Percentiles rank a stretch among this genome's conserved stretches.
Evolutionary conservation across 2,888 invertebrate species (phyloP).

Genomic region (Dasysyrphus albostriatus): DNA sequence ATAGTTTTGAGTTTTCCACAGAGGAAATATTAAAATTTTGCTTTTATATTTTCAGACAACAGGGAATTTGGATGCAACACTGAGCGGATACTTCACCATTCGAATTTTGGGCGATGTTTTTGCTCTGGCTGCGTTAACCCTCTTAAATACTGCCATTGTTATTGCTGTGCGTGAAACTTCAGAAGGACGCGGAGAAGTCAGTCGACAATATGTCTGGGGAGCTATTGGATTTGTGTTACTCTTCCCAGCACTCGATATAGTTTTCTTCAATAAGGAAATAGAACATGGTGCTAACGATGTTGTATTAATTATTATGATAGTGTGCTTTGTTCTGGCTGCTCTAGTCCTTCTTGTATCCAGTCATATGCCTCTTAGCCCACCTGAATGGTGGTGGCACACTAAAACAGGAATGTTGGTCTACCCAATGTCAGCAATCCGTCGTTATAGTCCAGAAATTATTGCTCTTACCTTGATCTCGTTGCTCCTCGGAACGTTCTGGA

Average conservation of each 20-base stretch:
- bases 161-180: constrained; percentile 93
- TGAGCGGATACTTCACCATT: constrained; percentile 89
- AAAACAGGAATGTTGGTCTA: constrained; percentile 90
- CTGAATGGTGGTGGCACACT: constrained; percentile 95
- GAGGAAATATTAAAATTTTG: background rate
- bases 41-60: constrained; percentile 78
- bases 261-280: constrained; percentile 81
- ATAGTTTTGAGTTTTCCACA: background rate
- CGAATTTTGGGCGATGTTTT: constrained; percentile 90
- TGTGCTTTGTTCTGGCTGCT: constrained; percentile 87
- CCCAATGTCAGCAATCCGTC: constrained; percentile 91
- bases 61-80: constrained; percentile 88
- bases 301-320: constrained; percentile 81
- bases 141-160: constrained; percentile 91
- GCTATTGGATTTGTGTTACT: constrained; percentile 90
- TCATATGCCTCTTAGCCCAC: constrained; percentile 91
- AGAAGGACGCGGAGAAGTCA: constrained; percentile 91
- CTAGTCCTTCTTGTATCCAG: constrained; percentile 85
- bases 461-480: constrained; percentile 89
- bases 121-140: constrained; percentile 88
- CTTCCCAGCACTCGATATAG: constrained; percentile 85
- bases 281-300: constrained; percentile 78
- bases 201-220: constrained; percentile 90
- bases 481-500: constrained; percentile 91
- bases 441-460: constrained; percentile 90